Evolutionary conservation across 2,113 vertebrate species (phyloP), one percentile per base, ranked within the genome.

Genomic region (Hyperopisus bebe): DNA sequence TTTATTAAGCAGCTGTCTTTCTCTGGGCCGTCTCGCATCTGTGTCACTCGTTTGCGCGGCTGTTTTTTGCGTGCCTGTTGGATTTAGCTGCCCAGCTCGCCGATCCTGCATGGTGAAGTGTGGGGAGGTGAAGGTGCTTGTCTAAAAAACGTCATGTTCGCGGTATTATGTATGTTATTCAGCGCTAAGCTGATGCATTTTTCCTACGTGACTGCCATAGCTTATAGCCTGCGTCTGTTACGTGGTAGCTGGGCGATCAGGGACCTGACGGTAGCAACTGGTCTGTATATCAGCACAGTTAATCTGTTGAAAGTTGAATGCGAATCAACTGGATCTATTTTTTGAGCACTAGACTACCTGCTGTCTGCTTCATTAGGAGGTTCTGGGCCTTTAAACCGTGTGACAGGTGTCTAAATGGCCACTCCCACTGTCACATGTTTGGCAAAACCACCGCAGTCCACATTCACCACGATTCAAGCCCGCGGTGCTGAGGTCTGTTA

Each of bases 1-100:
- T 86, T 86, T 86, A 51, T 48, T 86, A 48, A 51, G 85, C 85
- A 86, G 85, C 51, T 86, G 85, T 86, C 85, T 86, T 31, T 86
- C 48, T 53, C 85, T 5, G 3, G 48, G 47, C 11, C n/a, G n/a
- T 13, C 47, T 50, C 47, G 46, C 85, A 27, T 51, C 42, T 47
- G 44, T 84, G 44, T 84, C 42, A 24, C 48, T 19, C 13, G n/a
- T 86, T 53, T 24, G 24, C 46, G n/a, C 27, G 48, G 47, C 82
- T 86, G 85, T 86, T n/a, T 48, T 51, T 86, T 44, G 42, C 17
- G 13, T 47, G 44, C 13, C 46, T 50, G 46, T 86, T 86, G 85
- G 35, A 51, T 47, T 51, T 86, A 35, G 13, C 47, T 53, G 44
- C 44, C 39, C 39, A n/a, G 82, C 35, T 84, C 17, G 21, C 44